Evolutionary conservation across 2,113 vertebrate genomes (phyloP).

Genomic region (Gasterosteus nipponicus): DNA sequence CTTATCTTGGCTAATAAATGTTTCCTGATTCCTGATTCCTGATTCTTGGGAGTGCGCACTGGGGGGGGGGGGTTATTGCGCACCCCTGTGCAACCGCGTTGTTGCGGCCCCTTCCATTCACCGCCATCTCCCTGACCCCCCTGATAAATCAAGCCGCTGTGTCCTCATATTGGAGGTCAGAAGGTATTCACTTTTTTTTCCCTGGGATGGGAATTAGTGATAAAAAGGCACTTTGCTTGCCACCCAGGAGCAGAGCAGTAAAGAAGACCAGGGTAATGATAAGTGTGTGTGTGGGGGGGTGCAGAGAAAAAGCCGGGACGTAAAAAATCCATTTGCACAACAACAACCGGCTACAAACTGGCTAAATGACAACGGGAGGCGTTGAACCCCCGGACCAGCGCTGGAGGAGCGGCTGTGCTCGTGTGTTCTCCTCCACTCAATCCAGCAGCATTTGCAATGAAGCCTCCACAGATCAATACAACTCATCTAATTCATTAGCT

Average conservation of each 20-base stretch:
- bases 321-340: conserved; percentile 77
- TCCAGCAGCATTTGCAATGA: conserved; percentile 62
- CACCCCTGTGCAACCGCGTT: too few relatives aligned
- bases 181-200: conserved; percentile 55
- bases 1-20: too few relatives aligned
- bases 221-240: conserved; percentile 68
- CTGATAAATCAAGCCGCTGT: conserved; percentile 73
- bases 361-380: conserved; percentile 65
- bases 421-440: too few relatives aligned
- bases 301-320: conserved; percentile 56
- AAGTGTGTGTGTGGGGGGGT: conserved; percentile 11
- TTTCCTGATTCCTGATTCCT: too few relatives aligned
- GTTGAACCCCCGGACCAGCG: conserved; percentile 36
- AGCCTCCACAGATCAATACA: conserved; percentile 72
- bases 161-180: conserved; percentile 61
- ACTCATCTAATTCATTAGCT: conserved; percentile 74
- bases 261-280: conserved; percentile 66
- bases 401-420: too few relatives aligned
- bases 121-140: conserved; percentile 57
- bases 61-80: not conserved
- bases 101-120: conserved; percentile 50
- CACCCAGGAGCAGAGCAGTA: conserved; percentile 73
- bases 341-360: conserved; percentile 74
- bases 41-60: too few relatives aligned
- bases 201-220: conserved; percentile 68